Evolutionary conservation across 2,797 vertebrate genomes (phyloP).

Genomic region (Myotis myotis): DNA sequence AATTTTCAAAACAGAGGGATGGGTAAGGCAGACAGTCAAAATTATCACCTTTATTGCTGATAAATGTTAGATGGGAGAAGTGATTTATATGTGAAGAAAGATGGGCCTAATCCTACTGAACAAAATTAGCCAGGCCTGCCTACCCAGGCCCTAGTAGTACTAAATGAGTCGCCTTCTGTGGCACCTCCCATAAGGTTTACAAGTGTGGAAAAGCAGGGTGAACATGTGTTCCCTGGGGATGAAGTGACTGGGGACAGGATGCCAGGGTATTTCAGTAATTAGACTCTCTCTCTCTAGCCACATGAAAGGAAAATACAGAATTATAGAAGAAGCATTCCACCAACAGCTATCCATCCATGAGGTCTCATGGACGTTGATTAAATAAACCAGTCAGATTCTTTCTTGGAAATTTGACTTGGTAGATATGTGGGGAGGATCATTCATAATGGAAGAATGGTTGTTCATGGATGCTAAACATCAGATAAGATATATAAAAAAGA

Average conservation of each 20-base stretch:
- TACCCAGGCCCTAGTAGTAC: not conserved
- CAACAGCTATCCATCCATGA: not conserved
- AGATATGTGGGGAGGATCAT: not conserved
- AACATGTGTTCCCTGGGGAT: not conserved
- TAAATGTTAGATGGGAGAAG: not conserved
- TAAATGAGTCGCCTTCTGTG: not conserved
- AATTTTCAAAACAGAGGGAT: not conserved
- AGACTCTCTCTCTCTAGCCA: not conserved
- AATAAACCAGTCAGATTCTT: not conserved
- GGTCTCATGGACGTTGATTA: not conserved
- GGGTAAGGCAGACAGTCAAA: not conserved
- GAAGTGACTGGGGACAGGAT: not conserved
- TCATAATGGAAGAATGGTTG: not conserved
- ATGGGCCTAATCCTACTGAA: not conserved
- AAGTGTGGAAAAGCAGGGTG: not conserved
- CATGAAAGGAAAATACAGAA: not conserved
- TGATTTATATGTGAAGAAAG: constrained; percentile 22
- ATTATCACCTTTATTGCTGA: constrained; percentile 5
- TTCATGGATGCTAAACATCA: not conserved
- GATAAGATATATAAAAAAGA: not conserved
- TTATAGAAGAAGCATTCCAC: not conserved
- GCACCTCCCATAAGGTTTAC: not conserved
- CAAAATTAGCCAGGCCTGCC: constrained; percentile 3
- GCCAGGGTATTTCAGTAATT: not conserved
- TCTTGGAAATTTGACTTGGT: not conserved